These are phyloP conservation scores for Oophaga pumilio DNA, from an alignment of 2,113 vertebrate species.

Conservation along the genomic window DNA sequence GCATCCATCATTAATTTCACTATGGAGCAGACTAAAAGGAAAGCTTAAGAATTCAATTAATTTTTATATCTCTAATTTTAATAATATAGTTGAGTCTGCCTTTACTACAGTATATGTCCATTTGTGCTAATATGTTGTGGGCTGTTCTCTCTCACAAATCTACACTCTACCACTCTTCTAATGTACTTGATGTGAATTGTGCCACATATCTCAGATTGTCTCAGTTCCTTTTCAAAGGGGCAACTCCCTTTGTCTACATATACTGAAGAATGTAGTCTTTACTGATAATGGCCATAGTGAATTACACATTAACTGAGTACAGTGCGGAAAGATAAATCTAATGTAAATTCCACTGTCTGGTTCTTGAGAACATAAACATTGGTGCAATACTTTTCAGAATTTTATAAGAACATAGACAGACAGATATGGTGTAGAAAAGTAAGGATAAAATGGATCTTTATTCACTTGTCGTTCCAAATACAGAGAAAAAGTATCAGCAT, in stretches of 20 bases:
- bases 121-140: not conserved
- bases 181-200: not conserved
- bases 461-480: too few species aligned
- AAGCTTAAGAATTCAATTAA: too few species aligned
- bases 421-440: too few species aligned
- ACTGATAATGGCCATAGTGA: not conserved
- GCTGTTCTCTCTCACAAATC: not conserved
- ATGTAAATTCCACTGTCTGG: not conserved
- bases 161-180: not conserved
- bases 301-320: not conserved
- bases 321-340: not conserved
- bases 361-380: not conserved
- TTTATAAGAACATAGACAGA: not conserved
- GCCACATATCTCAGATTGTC: not conserved
- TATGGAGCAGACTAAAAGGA: too few species aligned
- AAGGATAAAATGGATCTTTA: too few species aligned
- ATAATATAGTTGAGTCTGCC: too few species aligned
- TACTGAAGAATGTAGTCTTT: not conserved
- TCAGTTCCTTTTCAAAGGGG: not conserved
- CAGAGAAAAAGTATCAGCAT: too few species aligned
- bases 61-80: too few species aligned
- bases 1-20: too few species aligned
- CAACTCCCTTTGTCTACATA: constrained; percentile 18
- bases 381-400: not conserved
- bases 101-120: not conserved